phyloP scores from a whole-genome alignment of 2,797 vertebrate species.

The Lates japonicus region DNA sequence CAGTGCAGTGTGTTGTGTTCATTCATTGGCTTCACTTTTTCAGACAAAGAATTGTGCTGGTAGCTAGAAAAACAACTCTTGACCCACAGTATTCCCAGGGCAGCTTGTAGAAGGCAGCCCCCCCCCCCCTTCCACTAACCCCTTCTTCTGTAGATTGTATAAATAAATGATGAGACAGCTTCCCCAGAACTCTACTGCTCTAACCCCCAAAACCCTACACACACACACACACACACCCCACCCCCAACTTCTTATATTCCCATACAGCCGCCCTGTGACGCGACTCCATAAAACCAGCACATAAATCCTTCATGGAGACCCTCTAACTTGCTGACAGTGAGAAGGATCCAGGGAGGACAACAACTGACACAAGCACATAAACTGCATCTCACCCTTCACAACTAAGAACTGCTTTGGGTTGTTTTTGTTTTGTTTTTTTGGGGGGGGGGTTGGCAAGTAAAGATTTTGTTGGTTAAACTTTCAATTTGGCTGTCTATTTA shows the following conservation, averaged over 20 bases:
- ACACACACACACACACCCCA: conserved; percentile 57
- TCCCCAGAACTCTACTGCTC: conserved; percentile 68
- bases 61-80: conserved; percentile 82
- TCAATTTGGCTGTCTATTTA: neutral
- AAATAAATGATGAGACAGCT: conserved; percentile 84
- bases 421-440: no score
- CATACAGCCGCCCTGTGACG: conserved; percentile 58
- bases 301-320: conserved; percentile 73
- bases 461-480: neutral
- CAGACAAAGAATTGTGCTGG: conserved; percentile 80
- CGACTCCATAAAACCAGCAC: conserved; percentile 58
- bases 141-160: conserved; percentile 83
- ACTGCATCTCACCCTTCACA: neutral
- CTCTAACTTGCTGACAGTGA: conserved; percentile 37
- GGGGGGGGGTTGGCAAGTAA: neutral
- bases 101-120: conserved; percentile 58
- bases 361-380: conserved; percentile 14
- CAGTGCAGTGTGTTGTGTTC: conserved; percentile 26
- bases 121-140: conserved; percentile 63
- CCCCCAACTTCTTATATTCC: conserved; percentile 75
- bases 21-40: conserved; percentile 48
- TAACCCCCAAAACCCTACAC: conserved; percentile 69
- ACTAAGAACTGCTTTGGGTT: neutral
- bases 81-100: conserved; percentile 79
- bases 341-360: conserved; percentile 34